Conservation (phyloP, 1,140 invertebrate species). For the Brachionus rotundiformis region DNA sequence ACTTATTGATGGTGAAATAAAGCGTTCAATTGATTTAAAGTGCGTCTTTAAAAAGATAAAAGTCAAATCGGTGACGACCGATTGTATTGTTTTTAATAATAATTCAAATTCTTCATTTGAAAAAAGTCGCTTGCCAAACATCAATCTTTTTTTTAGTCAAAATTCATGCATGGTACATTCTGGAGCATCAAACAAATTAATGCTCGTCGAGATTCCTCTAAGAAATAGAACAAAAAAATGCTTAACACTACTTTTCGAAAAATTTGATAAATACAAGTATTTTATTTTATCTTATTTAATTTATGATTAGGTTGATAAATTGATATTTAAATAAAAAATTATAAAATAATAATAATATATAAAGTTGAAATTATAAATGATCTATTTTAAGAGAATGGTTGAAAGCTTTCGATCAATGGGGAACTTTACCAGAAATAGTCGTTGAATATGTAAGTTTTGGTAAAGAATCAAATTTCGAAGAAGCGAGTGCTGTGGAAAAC, state of each 20-base stretch:
- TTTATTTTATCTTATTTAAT: no score
- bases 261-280: background rate
- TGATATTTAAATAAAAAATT: background rate
- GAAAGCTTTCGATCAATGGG: slow-evolving; percentile 9
- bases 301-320: background rate
- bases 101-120: background rate
- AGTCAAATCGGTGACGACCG: background rate
- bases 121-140: background rate
- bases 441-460: slow-evolving; percentile 21
- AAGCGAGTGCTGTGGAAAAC: background rate
- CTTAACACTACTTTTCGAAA: slow-evolving; percentile 20
- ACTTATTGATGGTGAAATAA: background rate
- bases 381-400: background rate
- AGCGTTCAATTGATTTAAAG: slow-evolving; percentile 29
- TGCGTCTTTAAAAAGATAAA: background rate
- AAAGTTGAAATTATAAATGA: background rate
- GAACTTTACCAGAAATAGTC: background rate
- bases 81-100: background rate
- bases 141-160: background rate
- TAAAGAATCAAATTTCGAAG: background rate
- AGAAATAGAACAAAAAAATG: background rate
- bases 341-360: background rate
- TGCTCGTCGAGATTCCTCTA: background rate
- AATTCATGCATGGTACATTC: background rate
- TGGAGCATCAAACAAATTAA: background rate